phyloP scores from a whole-genome alignment of 1,140 invertebrate genomes.

The Solenopsis invicta region DNA sequence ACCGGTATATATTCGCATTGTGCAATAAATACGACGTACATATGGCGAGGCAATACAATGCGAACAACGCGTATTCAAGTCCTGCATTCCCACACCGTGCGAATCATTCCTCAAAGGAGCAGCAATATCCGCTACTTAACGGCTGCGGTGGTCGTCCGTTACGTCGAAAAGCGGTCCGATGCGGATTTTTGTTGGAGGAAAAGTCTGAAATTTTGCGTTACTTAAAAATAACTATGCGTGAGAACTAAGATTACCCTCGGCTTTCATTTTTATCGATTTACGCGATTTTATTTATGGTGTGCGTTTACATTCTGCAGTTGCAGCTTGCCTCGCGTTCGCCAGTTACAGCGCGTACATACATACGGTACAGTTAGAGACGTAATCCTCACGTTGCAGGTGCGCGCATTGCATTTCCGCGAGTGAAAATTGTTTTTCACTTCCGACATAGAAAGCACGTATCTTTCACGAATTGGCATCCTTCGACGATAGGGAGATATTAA shows the following conservation, averaged over 20 bases:
- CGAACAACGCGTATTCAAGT: conserved; percentile 61
- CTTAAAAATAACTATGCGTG: neutral
- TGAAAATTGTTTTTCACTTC: conserved; percentile 43
- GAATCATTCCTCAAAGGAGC: conserved; percentile 49
- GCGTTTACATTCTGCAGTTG: conserved; percentile 14
- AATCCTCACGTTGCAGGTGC: conserved; percentile 54
- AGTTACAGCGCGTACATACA: conserved; percentile 36
- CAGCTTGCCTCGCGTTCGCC: conserved; percentile 25
- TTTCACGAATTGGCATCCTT: neutral
- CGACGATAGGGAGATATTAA: conserved; percentile 24
- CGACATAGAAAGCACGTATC: conserved; percentile 27
- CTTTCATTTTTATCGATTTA: conserved; percentile 13
- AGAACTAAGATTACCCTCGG: neutral
- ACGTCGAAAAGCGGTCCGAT: neutral
- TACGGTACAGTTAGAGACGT: conserved; percentile 66
- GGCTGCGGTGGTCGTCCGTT: neutral
- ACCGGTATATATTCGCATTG: conserved; percentile 22
- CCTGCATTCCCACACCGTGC: conserved; percentile 60
- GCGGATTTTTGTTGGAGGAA: neutral
- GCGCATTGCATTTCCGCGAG: conserved; percentile 41
- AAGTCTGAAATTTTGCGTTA: neutral
- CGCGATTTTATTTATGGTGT: neutral
- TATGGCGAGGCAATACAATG: conserved; percentile 48
- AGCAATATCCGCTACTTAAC: conserved; percentile 41
- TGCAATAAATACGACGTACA: conserved; percentile 34